Evolutionary conservation across 2,113 vertebrate genomes (phyloP).

Genomic region (Platanista minor): DNA sequence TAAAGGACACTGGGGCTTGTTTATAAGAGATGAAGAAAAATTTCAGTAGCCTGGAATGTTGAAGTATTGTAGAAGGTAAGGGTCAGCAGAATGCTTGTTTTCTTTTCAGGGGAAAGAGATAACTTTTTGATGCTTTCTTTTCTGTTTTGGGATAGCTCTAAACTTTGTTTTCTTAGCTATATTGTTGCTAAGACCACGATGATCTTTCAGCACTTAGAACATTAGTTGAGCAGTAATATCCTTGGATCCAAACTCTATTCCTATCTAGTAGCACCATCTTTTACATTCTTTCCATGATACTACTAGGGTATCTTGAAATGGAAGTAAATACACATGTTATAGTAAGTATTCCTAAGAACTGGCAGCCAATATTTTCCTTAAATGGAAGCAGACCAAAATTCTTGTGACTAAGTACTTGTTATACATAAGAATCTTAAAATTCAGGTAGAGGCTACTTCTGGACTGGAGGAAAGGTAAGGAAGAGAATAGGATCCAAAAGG

Average conservation of each 20-base stretch:
- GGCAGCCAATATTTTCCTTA: conserved; percentile 34
- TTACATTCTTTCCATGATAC: conserved; percentile 55
- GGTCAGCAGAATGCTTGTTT: conserved; percentile 55
- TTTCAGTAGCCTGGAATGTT: conserved; percentile 54
- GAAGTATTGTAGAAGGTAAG: conserved; percentile 43
- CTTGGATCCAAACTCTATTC: background rate
- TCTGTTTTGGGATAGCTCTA: conserved; percentile 39
- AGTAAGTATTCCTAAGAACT: background rate
- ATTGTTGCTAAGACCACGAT: conserved; percentile 26
- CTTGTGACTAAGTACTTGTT: background rate
- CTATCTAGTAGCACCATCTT: conserved; percentile 30
- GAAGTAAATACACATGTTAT: conserved; percentile 31
- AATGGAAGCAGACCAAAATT: background rate
- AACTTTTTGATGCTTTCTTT: conserved; percentile 27
- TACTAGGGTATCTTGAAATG: background rate
- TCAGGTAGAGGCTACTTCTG: background rate
- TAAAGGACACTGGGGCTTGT: background rate
- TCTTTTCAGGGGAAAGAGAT: conserved; percentile 47
- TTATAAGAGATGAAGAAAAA: conserved; percentile 30
- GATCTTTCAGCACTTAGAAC: background rate
- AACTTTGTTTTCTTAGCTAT: conserved; percentile 45
- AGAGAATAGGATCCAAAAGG: background rate
- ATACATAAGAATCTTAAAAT: background rate
- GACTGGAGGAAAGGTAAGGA: background rate
- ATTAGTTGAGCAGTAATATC: background rate